phyloP scores from a whole-genome alignment of 2,113 vertebrate species.

The Tetrax tetrax region DNA sequence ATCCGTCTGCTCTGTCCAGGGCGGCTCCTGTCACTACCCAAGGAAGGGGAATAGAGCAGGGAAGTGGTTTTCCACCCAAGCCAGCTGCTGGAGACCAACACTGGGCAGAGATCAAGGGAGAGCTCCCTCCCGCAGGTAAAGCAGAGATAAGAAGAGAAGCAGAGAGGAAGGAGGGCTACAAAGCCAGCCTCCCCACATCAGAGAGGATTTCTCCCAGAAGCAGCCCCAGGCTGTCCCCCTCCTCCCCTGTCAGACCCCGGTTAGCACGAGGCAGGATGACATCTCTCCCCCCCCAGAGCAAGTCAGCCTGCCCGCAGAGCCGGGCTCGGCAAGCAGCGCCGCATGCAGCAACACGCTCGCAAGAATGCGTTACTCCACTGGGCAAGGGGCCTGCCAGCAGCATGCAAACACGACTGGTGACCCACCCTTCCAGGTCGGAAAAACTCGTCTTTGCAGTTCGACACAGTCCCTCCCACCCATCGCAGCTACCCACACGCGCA shows the following conservation, averaged over 20 bases:
- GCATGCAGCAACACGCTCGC: conserved; percentile 12
- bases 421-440: conserved; percentile 27
- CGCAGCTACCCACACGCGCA: rapidly evolving
- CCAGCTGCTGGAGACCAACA: not conserved
- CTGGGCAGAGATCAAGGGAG: not conserved
- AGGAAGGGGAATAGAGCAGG: not conserved
- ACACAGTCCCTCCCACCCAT: not conserved
- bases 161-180: not conserved
- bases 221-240: not conserved
- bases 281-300: not conserved
- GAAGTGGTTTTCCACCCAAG: not conserved
- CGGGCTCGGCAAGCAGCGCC: not conserved
- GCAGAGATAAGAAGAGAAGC: not conserved
- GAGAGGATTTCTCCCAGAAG: not conserved
- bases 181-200: not conserved
- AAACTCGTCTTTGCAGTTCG: conserved; percentile 46
- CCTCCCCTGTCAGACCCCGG: not conserved
- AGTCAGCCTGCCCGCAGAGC: not conserved
- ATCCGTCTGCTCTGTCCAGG: not conserved
- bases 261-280: not conserved
- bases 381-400: conserved; percentile 61
- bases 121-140: not conserved
- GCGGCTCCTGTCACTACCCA: rapidly evolving
- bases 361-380: conserved; percentile 44
- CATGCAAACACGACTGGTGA: conserved; percentile 16